Evolutionary conservation across 2,888 invertebrate genomes (phyloP).

Genomic region (Nezara viridula): DNA sequence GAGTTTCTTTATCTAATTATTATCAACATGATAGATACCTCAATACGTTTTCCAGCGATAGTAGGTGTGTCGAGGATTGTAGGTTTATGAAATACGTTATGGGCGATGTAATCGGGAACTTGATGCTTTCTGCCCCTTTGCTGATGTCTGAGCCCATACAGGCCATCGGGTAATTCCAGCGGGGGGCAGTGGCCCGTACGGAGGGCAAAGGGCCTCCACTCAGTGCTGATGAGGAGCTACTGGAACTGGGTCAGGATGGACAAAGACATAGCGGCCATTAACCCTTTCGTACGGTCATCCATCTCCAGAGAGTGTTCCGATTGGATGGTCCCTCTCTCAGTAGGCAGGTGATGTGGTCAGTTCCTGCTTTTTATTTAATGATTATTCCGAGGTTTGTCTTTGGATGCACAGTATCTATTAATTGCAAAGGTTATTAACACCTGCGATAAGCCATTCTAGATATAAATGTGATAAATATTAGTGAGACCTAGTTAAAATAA

Average conservation of each 20-base stretch:
- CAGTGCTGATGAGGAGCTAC: not conserved
- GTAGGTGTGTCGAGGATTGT: too few relatives aligned
- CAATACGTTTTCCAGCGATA: too few relatives aligned
- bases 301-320: not conserved
- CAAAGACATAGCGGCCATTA: constrained; percentile 32
- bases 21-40: too few relatives aligned
- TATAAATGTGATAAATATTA: too few relatives aligned
- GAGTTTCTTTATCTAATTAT: too few relatives aligned
- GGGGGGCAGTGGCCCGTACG: not conserved
- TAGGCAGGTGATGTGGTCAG: not conserved
- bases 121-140: not conserved
- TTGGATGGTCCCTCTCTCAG: not conserved
- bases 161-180: not conserved
- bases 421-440: too few relatives aligned
- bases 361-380: not conserved
- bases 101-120: not conserved
- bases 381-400: not conserved
- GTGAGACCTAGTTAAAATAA: too few relatives aligned
- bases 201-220: not conserved
- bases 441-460: too few relatives aligned
- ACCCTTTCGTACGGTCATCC: not conserved
- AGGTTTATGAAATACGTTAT: too few relatives aligned
- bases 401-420: not conserved
- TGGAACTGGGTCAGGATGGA: not conserved
- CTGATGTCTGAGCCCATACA: not conserved